phyloP scores from a whole-genome alignment of 1,140 invertebrate species.

The Polypedilum pembai region DNA sequence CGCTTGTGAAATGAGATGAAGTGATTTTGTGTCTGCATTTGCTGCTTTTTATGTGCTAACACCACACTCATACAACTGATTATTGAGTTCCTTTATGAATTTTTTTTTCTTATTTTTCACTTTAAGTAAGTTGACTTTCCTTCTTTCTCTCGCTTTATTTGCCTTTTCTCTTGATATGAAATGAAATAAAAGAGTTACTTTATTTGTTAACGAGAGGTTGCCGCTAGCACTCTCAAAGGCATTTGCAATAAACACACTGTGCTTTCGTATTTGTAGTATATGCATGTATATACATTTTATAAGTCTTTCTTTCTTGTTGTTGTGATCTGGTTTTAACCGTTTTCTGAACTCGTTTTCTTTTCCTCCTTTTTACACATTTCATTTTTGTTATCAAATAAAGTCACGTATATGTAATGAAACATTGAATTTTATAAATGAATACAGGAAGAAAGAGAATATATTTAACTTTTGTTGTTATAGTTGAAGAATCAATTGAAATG shows the following conservation, averaged over 20 bases:
- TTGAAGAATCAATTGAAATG: no score
- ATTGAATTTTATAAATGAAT: not conserved
- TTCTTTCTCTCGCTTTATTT: not conserved
- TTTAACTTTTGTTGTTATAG: no score
- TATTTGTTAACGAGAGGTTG: slow-evolving; percentile 11
- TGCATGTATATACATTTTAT: not conserved
- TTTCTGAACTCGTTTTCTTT: slow-evolving; percentile 14
- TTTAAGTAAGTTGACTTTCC: not conserved
- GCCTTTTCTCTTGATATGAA: not conserved
- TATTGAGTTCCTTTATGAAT: slow-evolving; percentile 5
- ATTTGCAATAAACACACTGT: not conserved
- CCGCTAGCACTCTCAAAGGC: slow-evolving; percentile 15
- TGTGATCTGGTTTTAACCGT: slow-evolving; percentile 26
- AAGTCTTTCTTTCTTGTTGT: not conserved
- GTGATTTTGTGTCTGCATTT: not conserved
- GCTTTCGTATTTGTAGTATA: not conserved
- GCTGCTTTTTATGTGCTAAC: not conserved
- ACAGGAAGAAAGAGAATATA: not conserved
- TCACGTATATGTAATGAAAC: slow-evolving; percentile 8
- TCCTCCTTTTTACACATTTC: not conserved
- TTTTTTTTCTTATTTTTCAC: not conserved
- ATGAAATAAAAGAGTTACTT: not conserved
- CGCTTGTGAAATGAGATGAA: not conserved
- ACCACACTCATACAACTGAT: not conserved
- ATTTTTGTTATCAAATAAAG: slow-evolving; percentile 21